phyloP scores from a whole-genome alignment of 2,888 invertebrate genomes.

The Acanthosoma haemorrhoidale region DNA sequence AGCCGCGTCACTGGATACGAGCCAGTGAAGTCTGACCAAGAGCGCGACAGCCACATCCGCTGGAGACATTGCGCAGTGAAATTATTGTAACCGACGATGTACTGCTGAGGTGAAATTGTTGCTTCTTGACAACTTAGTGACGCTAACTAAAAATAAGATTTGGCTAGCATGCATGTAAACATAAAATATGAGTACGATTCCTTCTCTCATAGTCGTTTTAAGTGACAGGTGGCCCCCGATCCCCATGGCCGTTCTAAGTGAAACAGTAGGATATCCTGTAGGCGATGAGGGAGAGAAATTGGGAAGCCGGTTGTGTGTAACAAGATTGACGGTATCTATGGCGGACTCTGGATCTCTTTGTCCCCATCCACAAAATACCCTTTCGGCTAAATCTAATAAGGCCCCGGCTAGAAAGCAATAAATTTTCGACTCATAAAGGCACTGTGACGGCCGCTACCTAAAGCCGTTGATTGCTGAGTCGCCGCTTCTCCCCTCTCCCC shows the following conservation, averaged over 20 bases:
- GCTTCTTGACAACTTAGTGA: no score
- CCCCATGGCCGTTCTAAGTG: neutral
- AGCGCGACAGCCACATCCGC: no score
- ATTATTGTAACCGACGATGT: no score
- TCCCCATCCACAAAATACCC: slow-evolving; percentile 12
- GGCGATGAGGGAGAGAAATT: neutral
- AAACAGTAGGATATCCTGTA: neutral
- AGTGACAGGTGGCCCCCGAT: no score
- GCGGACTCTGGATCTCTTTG: neutral
- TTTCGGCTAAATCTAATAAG: slow-evolving; percentile 14
- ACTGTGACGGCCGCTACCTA: neutral
- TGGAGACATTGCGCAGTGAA: no score
- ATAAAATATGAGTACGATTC: no score
- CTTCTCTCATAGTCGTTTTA: no score
- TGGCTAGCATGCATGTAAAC: no score
- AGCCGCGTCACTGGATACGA: no score
- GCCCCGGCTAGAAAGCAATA: neutral
- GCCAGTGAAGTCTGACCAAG: no score
- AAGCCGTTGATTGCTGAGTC: slow-evolving; percentile 4
- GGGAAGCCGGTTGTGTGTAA: neutral
- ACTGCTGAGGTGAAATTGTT: no score
- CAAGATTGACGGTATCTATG: slow-evolving; percentile 11
- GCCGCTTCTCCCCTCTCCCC: neutral
- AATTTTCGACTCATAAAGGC: slow-evolving; percentile 8
- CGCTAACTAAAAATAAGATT: no score